Evolutionary conservation across 2,113 vertebrate genomes (phyloP), one percentile per base, ranked within the genome.

Genomic region (Corynorhinus townsendii): DNA sequence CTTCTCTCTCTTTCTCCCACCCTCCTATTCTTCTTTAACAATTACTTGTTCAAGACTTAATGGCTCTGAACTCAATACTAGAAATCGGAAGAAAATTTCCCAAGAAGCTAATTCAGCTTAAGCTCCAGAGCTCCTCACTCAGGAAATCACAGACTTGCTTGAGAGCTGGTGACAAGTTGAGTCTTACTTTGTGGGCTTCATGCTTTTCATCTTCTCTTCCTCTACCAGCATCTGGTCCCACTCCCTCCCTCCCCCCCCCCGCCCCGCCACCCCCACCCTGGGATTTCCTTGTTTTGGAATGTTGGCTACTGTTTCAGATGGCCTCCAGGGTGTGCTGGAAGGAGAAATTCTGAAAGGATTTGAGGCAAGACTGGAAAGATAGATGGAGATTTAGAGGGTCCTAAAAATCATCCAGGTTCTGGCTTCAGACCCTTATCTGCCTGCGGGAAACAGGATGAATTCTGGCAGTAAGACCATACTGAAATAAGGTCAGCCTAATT

Each of bases 401-500:
- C 77, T 94, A 56, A 91, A 82, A 91, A 76, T 45, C 83, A 75
- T 82, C 38, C 12, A 69, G 40, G n/a, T 91, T 45, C n/a, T 86
- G 69, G 35, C 81, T 96, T 96, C 26, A 83, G 35, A 94, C 79
- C 82, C 86, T n/a, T 45, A 9, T 80, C 75, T 95, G 49, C 28
- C 35, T 72, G 17, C 1, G 7, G n/a, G 66, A 95, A 96, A 62
- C 47, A 89, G 40, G 59, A 35, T 59, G 59, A 81, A 87, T 94
- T 76, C 82, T 89, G 84, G 43, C 16, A 26, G 30, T 45, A 62
- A 84, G 49, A 33, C 30, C 22, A 35, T 30, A 80, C 71, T 62
- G 75, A 96, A 95, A 95, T 89, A 49, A n/a, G 89, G 59, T 95
- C 66, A 93, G n/a, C 64, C 16, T 96, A 93, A 96, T 96, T 91